Percentiles rank a stretch among this genome's conserved stretches.
phyloP scores from a whole-genome alignment of 1,140 invertebrate genomes.

The Adelges cooleyi region DNA sequence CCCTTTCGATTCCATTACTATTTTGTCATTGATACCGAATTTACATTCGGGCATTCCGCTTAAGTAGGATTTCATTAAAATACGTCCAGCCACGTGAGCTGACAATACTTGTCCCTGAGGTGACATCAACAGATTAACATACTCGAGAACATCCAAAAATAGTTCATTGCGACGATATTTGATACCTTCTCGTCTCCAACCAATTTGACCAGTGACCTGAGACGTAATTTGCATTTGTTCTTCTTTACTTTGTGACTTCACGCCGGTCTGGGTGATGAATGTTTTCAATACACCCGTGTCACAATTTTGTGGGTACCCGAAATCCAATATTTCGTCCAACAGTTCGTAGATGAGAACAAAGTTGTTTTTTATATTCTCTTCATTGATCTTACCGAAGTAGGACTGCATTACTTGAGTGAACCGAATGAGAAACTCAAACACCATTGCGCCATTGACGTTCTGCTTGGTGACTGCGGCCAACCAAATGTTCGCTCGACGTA shows the following conservation, averaged over 20 bases:
- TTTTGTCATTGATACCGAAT: constrained; percentile 99
- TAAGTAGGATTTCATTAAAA: constrained; percentile 99
- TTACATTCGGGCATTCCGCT: constrained; percentile 99
- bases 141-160: constrained; percentile 97
- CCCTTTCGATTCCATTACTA: constrained; percentile 96
- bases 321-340: constrained; percentile 98
- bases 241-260: constrained; percentile 97
- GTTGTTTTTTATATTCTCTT: constrained; percentile 99
- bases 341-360: constrained; percentile 99
- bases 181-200: constrained; percentile 98
- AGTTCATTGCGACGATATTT: constrained; percentile 98
- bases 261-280: constrained; percentile 98
- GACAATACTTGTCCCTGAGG: constrained; percentile 98
- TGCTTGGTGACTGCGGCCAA: constrained; percentile 97
- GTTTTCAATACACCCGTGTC: constrained; percentile 98
- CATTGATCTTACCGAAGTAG: constrained; percentile 98
- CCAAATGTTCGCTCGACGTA: constrained; percentile 97
- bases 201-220: constrained; percentile 98
- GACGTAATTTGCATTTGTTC: constrained; percentile 99
- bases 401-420: constrained; percentile 99
- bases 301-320: constrained; percentile 99
- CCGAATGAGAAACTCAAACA: constrained; percentile 98
- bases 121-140: constrained; percentile 98
- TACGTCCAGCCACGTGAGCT: constrained; percentile 97
- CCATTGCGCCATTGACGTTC: constrained; percentile 99